Evolutionary conservation across 2,113 vertebrate species (phyloP), one percentile per base, ranked within the genome.

Genomic region (Toxotes chatareus): DNA sequence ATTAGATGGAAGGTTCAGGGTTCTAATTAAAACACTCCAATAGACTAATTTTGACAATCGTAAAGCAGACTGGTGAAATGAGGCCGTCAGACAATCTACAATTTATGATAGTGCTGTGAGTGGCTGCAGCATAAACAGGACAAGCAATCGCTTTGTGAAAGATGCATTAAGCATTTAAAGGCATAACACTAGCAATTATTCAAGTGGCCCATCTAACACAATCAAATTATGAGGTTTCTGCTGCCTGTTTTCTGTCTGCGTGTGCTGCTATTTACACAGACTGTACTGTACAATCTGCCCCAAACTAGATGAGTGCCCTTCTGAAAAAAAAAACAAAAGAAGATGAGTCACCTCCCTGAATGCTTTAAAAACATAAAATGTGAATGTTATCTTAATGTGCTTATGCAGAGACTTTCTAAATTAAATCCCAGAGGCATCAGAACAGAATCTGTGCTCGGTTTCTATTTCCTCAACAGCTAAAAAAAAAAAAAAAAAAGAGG

Each of bases 271-370:
- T 68, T 78, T 61, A 42, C 61, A 67, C 23, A 47, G 51, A 49
- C 60, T 46, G 51, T 60, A 76, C 49, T 73, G 55, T 74, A 56
- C 63, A 68, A 56, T 69, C 60, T 64, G 76, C 73, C 62, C 14
- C 12, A 36, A 70, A 71, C 55, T 65, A 60, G 38, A 76, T 42
- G 11, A 65, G 49, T 16, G 23, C 31, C 73, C 14, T 83, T 80
- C 59, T 59, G 32, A 70, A 71, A 85, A 27, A 27, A 27, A 27
- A 86, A 57, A 87, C 7, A 82, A 86, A 75, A 86, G 38, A 72
- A 16, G 68, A 78, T 82, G 78, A 88, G 72, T 91, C 85, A 86
- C 40, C 73, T 82, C 70, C 55, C 76, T 56, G 61, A 34, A 73
- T 56, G 74, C 46, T 83, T 86, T 69, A 59, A 86, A 46, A 87